These are phyloP conservation scores for Stegodyphus dumicola DNA, from an alignment of 1,140 invertebrate species.

Conservation along the genomic window DNA sequence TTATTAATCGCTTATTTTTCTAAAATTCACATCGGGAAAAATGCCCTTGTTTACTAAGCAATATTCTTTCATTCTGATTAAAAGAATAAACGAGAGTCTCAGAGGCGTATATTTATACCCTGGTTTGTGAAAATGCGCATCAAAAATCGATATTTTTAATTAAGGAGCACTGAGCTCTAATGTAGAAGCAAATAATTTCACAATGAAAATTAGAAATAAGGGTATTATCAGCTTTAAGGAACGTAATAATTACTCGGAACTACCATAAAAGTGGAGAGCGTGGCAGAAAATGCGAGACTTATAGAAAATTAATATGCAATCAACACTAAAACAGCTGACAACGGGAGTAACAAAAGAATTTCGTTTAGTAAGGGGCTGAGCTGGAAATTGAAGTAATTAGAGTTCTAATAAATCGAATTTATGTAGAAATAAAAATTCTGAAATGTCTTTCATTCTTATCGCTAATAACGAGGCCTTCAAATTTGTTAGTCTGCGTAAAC, in stretches of 20 bases:
- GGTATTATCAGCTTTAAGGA: conserved; percentile 45
- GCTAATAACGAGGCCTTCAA: no score
- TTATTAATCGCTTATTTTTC: no score
- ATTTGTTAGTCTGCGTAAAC: no score
- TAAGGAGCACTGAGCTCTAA: conserved; percentile 32
- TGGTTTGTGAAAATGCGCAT: no score
- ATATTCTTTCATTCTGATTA: no score
- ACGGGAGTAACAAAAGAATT: conserved; percentile 28
- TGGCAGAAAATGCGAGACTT: conserved; percentile 14
- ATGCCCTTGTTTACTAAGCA: no score
- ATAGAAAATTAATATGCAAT: conserved; percentile 44
- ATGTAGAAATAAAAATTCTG: conserved; percentile 5
- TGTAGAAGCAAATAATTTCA: conserved; percentile 20
- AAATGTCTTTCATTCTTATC: no score
- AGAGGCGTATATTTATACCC: no score
- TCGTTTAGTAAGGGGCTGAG: neutral
- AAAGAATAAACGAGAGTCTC: no score
- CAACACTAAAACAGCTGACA: conserved; percentile 25
- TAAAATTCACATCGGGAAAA: no score
- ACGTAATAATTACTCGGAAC: conserved; percentile 23
- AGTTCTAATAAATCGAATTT: conserved; percentile 32
- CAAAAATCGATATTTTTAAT: conserved; percentile 50
- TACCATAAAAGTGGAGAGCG: neutral
- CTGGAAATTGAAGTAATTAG: conserved; percentile 28
- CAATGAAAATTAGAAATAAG: conserved; percentile 45